Base-by-base conservation (phyloP, 2,797 vertebrate species). In the Cuculus canorus region DNA sequence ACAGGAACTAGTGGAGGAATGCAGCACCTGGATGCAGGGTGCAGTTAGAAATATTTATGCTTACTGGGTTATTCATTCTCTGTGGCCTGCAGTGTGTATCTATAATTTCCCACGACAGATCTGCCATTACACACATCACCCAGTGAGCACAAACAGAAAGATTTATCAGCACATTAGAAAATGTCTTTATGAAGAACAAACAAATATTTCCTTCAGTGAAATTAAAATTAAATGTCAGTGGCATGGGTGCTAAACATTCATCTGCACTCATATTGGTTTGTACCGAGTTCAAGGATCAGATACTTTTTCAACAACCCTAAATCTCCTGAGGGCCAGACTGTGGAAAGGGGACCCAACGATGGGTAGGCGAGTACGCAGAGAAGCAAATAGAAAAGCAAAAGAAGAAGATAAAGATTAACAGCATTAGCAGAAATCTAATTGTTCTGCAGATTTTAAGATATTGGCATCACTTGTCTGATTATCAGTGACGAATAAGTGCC, bases 51-150 rank as follows among this genome's bases (percentile, higher is more conserved):
- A 60, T 85, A 73, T 81, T 91, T 91, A 78, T 60, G 43, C 52
- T 78, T 63, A 28, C 60, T 43, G 72, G 75, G 35, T 64, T 66
- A 21, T 89, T 70, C 66, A 59, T 76, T 87, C 56, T 45, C 75
- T 64, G 7, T 24, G 54, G 72, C 69, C 68, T 89, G 76, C 81
- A 78, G 43, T 65, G 32, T 32, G 32, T 73, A 47, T 24, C 71
- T 65, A 17, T 77, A 75, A 92, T 92, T 96, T 87, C 85, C 59
- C 75, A 54, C 56, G 69, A 90, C 71, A 88, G 63, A 81, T 63
- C 64, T 82, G 60, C 70, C 56, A 57, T 83, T 75, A 65, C 17
- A 63, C 71, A 75, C 69, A 82, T 87, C 57, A 75, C 45, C 57
- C 45, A 53, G 68, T 15, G 35, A 72, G 56, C 78, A 61, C 37